These are phyloP conservation scores for Smutsia gigantea DNA, from an alignment of 2,797 vertebrate species.

Conservation along the genomic window DNA sequence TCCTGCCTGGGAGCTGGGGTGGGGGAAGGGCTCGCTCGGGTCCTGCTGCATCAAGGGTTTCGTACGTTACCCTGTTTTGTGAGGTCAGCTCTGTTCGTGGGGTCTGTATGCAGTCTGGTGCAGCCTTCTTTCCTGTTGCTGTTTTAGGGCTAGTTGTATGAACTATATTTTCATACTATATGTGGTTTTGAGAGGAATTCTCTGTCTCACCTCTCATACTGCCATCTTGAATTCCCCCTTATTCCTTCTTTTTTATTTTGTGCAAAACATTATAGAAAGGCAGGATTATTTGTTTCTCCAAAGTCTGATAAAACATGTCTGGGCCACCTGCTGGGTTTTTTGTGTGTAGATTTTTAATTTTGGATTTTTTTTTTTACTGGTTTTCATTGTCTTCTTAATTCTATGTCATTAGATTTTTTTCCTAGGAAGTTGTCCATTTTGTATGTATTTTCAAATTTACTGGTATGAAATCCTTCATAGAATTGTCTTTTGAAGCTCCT, in stretches of 20 bases:
- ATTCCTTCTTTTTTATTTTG: neutral
- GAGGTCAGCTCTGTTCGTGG: too few species aligned
- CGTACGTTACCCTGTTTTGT: too few species aligned
- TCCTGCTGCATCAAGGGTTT: too few species aligned
- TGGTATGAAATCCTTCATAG: neutral
- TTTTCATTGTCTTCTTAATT: slow-evolving; percentile 57
- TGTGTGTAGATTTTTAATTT: slow-evolving; percentile 59
- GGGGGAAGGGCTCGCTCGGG: too few species aligned
- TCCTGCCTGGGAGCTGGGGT: too few species aligned
- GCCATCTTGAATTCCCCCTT: too few species aligned
- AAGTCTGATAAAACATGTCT: slow-evolving; percentile 35
- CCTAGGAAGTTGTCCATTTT: slow-evolving; percentile 21
- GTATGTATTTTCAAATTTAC: slow-evolving; percentile 34
- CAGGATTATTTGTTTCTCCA: slow-evolving; percentile 42
- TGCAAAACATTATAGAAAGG: neutral
- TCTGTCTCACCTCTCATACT: too few species aligned
- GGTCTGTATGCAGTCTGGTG: too few species aligned
- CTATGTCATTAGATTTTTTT: slow-evolving; percentile 50
- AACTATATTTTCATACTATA: too few species aligned
- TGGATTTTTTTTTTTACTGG: neutral
- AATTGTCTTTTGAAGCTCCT: neutral
- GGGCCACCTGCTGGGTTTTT: neutral
- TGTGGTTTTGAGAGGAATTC: too few species aligned
- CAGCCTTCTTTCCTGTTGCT: too few species aligned
- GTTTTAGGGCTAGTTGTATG: too few species aligned